Conservation (phyloP, 2,797 vertebrate species). For the Sebastes cheni region DNA sequence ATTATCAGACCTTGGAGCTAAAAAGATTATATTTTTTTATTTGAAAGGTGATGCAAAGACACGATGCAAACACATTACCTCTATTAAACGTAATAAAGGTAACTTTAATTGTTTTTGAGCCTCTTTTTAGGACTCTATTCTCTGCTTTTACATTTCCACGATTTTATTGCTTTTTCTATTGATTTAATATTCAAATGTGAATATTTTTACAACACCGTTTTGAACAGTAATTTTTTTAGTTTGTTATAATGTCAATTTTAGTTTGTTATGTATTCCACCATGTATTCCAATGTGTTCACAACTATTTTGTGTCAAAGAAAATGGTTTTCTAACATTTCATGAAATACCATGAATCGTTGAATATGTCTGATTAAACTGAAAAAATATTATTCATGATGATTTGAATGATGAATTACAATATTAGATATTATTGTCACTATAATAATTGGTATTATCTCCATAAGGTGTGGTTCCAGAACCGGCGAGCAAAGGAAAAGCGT, state of each 20-base stretch:
- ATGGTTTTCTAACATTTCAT: background rate
- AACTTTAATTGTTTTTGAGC: background rate
- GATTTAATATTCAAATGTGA: background rate
- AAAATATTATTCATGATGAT: background rate
- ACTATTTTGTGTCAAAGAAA: background rate
- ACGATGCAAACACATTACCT: background rate
- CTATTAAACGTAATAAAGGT: too few relatives aligned
- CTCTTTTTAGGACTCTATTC: background rate
- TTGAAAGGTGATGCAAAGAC: background rate
- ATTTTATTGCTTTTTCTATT: background rate
- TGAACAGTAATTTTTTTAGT: background rate
- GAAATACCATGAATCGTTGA: background rate
- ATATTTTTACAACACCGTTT: background rate
- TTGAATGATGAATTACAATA: background rate
- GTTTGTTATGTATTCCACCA: background rate
- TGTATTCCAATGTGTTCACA: background rate
- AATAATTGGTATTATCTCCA: background rate
- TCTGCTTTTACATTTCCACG: background rate
- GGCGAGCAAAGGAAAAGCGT: constrained; percentile 96
- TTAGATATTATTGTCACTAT: background rate
- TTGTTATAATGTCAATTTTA: background rate
- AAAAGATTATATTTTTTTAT: background rate
- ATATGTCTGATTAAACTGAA: background rate
- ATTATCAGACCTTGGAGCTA: background rate
- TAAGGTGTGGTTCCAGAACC: constrained; percentile 99